Evolutionary conservation across 2,113 vertebrate genomes (phyloP).

Genomic region (Megaceryle maxima): DNA sequence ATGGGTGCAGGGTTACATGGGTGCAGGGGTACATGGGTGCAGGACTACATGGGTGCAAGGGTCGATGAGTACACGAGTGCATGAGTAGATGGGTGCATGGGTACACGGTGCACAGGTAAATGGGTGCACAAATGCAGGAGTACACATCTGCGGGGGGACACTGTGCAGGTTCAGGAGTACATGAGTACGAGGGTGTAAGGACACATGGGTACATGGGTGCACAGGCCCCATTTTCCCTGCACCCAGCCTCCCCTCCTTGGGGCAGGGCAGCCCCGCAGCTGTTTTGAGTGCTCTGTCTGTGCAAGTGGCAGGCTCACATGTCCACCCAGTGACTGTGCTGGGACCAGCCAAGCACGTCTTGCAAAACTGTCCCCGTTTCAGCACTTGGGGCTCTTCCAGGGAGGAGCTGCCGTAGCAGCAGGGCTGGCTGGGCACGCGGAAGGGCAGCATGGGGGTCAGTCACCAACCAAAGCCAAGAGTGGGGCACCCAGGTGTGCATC

Average conservation of each 20-base stretch:
- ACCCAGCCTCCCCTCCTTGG: neutral
- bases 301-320: neutral
- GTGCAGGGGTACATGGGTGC: neutral
- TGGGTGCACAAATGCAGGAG: accelerated
- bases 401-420: accelerated
- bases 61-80: neutral
- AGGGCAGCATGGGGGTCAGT: accelerated
- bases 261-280: neutral
- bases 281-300: neutral
- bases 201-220: accelerated
- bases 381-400: neutral
- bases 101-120: neutral
- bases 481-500: neutral
- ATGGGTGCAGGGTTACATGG: accelerated
- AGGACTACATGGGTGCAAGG: accelerated
- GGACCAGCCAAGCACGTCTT: neutral
- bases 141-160: accelerated
- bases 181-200: accelerated
- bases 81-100: too few species aligned
- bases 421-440: neutral
- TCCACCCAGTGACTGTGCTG: neutral
- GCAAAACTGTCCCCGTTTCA: neutral
- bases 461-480: accelerated
- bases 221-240: accelerated
- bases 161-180: accelerated